phyloP scores from a whole-genome alignment of 1,140 invertebrate genomes.

The Lamellibrachia luymesi region DNA sequence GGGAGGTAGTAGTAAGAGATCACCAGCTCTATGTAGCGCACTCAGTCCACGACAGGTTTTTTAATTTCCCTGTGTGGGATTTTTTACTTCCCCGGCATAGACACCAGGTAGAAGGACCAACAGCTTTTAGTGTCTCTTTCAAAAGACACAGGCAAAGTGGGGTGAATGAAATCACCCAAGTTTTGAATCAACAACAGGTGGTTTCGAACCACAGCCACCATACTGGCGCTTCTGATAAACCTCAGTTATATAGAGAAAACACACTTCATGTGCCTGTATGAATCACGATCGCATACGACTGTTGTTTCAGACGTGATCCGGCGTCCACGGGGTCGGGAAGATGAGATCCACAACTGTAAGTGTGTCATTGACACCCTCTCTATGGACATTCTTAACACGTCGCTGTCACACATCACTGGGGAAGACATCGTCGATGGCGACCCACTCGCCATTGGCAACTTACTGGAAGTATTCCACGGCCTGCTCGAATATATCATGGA shows the following conservation, averaged over 20 bases:
- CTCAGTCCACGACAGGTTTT: too few relatives aligned
- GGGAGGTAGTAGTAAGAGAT: too few relatives aligned
- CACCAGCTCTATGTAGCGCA: too few relatives aligned
- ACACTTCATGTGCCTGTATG: neutral
- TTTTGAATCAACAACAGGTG: too few relatives aligned
- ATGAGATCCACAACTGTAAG: conserved; percentile 55
- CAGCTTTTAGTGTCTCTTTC: too few relatives aligned
- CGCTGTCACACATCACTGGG: conserved; percentile 54
- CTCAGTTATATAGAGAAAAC: neutral
- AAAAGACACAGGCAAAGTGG: too few relatives aligned
- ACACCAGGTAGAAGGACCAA: too few relatives aligned
- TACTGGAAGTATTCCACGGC: conserved; percentile 53
- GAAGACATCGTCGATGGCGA: conserved; percentile 45
- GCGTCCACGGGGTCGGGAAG: conserved; percentile 42
- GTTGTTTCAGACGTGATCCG: conserved; percentile 41
- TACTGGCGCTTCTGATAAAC: neutral
- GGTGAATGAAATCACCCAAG: too few relatives aligned
- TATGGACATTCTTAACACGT: conserved; percentile 49
- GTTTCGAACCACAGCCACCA: neutral
- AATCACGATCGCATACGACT: neutral
- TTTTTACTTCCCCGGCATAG: too few relatives aligned
- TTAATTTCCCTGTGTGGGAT: too few relatives aligned
- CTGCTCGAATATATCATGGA: conserved; percentile 52
- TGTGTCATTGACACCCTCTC: conserved; percentile 52
- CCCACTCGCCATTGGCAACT: conserved; percentile 42